Evolutionary conservation across 2,888 invertebrate genomes (phyloP).

Genomic region (Habrosyne pyritoides): DNA sequence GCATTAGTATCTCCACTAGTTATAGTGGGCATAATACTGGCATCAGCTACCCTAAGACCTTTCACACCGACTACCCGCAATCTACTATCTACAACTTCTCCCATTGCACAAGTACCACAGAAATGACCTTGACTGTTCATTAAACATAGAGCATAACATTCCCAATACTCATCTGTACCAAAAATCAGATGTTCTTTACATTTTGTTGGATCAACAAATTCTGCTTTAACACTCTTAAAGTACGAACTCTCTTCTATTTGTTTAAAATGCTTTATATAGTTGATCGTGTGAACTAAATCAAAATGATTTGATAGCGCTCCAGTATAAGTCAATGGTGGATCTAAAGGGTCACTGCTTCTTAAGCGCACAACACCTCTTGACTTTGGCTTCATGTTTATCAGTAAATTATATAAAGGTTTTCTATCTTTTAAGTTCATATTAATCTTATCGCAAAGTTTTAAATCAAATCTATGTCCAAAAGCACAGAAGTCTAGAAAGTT

Average conservation of each 20-base stretch:
- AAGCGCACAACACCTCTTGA: constrained; percentile 77
- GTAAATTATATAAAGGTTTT: constrained; percentile 23
- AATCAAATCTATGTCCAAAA: no score
- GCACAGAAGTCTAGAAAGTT: no score
- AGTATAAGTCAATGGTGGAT: constrained; percentile 19
- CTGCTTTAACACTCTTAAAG: constrained; percentile 19
- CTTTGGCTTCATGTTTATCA: constrained; percentile 58
- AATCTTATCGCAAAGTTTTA: no score
- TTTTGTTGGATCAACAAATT: constrained; percentile 17
- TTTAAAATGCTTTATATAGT: constrained; percentile 22
- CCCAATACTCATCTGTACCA: constrained; percentile 20
- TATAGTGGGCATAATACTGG: constrained; percentile 23
- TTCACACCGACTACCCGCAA: constrained; percentile 25
- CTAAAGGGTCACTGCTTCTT: constrained; percentile 13
- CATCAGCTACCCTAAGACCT: no score
- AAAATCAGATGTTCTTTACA: constrained; percentile 6
- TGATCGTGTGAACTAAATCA: constrained; percentile 24
- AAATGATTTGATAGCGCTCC: constrained; percentile 15
- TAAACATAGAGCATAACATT: constrained; percentile 20
- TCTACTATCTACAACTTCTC: constrained; percentile 26
- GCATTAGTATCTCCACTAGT: constrained; percentile 16
- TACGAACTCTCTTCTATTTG: constrained; percentile 14
- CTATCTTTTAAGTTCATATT: constrained; percentile 13
- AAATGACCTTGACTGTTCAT: constrained; percentile 20
- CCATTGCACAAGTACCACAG: constrained; percentile 27